These are phyloP conservation scores for Drosophila anomelani DNA, from an alignment of 2,888 invertebrate genomes.

Conservation along the genomic window DNA sequence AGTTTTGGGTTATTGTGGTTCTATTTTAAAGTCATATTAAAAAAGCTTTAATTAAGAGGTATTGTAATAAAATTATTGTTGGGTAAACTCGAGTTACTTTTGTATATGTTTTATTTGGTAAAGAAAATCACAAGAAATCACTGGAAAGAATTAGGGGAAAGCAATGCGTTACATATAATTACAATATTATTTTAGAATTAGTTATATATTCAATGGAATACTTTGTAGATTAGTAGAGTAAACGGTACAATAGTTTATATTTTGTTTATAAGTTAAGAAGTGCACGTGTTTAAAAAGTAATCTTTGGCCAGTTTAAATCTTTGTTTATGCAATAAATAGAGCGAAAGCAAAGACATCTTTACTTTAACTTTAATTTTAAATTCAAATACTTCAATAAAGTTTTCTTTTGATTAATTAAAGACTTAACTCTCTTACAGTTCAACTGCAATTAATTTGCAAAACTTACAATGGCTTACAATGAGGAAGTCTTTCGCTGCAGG, in stretches of 20 bases:
- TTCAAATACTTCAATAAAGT: constrained; percentile 11
- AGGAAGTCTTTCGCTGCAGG: constrained; percentile 37
- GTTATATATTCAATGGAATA: not conserved
- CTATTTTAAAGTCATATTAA: not conserved
- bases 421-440: not conserved
- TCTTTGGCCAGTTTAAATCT: not conserved
- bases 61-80: not conserved
- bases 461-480: constrained; percentile 50
- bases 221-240: not conserved
- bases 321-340: not conserved
- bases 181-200: too few relatives aligned
- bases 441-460: constrained; percentile 61
- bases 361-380: not conserved
- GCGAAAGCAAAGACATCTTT: not conserved
- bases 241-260: not conserved
- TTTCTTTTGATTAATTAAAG: not conserved
- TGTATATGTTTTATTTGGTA: not conserved
- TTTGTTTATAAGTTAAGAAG: not conserved
- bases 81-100: not conserved
- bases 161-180: too few relatives aligned
- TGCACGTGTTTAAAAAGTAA: too few relatives aligned
- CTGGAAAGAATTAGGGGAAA: not conserved
- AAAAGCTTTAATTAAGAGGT: not conserved
- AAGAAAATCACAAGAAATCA: not conserved
- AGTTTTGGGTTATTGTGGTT: not conserved